Evolutionary conservation across 2,113 vertebrate species (phyloP).

Genomic region (Eulemur macaco): DNA sequence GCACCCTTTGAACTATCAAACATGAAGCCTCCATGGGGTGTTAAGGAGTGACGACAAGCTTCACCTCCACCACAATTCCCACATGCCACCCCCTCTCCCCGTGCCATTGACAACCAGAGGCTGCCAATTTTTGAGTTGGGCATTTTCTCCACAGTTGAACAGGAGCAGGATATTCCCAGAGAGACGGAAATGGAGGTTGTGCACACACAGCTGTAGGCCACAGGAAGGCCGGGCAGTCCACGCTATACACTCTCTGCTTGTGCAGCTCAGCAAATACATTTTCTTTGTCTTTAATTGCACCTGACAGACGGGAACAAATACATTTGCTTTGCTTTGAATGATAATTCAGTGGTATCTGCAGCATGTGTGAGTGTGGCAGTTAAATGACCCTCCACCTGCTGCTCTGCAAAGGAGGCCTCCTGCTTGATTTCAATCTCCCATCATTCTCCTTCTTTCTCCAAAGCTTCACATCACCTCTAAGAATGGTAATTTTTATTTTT

Average conservation of each 20-base stretch:
- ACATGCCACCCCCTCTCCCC: rapidly evolving
- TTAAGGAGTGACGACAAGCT: neutral
- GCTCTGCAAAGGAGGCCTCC: neutral
- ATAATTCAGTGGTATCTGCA: neutral
- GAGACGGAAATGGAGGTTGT: neutral
- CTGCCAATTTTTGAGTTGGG: too few relatives aligned
- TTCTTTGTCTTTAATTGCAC: neutral
- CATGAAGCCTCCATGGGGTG: neutral
- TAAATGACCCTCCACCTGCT: neutral
- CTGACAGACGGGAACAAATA: neutral
- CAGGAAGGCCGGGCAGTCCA: neutral
- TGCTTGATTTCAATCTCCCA: neutral
- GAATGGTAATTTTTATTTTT: neutral
- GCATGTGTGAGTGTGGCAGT: neutral
- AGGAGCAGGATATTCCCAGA: neutral
- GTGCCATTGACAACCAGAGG: rapidly evolving
- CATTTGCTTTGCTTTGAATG: neutral
- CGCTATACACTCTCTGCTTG: rapidly evolving
- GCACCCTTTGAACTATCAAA: rapidly evolving
- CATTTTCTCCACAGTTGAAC: neutral
- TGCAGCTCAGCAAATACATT: rapidly evolving
- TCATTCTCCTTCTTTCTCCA: too few relatives aligned
- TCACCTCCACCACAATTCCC: rapidly evolving
- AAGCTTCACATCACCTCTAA: neutral
- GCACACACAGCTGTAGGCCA: rapidly evolving